These are phyloP conservation scores for Cancer borealis DNA, from an alignment of 2,888 invertebrate species.

Conservation along the genomic window DNA sequence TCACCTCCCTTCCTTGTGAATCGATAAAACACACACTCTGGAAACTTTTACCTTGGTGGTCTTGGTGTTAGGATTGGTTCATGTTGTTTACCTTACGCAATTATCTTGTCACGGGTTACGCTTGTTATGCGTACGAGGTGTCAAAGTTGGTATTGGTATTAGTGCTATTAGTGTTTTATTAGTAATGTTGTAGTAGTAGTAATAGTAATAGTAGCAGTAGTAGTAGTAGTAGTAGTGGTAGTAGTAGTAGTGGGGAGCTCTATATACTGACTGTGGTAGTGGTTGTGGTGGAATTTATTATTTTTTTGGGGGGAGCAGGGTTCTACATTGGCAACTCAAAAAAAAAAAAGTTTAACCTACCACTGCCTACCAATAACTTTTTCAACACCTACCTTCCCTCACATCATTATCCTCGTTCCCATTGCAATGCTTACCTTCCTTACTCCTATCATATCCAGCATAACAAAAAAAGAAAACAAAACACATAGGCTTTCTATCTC, in stretches of 20 bases:
- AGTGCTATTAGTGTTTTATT: neutral
- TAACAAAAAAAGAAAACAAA: neutral
- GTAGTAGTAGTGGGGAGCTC: neutral
- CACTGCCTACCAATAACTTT: neutral
- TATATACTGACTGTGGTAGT: neutral
- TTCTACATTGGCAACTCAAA: no score
- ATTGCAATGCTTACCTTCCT: neutral
- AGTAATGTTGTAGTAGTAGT: neutral
- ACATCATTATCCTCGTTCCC: neutral
- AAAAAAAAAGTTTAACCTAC: neutral
- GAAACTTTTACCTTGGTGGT: neutral
- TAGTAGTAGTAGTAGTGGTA: neutral
- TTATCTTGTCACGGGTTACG: neutral
- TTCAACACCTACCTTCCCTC: neutral
- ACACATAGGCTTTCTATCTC: neutral
- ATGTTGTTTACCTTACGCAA: neutral
- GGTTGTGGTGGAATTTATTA: neutral
- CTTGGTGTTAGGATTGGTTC: slow-evolving; percentile 13
- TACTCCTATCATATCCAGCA: neutral
- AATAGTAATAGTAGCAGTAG: neutral
- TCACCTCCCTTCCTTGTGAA: neutral
- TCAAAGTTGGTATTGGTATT: neutral
- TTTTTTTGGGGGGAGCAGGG: neutral
- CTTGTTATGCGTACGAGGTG: neutral
- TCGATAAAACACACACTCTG: slow-evolving; percentile 34